A percentile compares a stretch with the other conserved stretches of the same genome.
Evolutionary conservation across 2,797 vertebrate genomes (phyloP).

Genomic region (Catostomus latipinnis): DNA sequence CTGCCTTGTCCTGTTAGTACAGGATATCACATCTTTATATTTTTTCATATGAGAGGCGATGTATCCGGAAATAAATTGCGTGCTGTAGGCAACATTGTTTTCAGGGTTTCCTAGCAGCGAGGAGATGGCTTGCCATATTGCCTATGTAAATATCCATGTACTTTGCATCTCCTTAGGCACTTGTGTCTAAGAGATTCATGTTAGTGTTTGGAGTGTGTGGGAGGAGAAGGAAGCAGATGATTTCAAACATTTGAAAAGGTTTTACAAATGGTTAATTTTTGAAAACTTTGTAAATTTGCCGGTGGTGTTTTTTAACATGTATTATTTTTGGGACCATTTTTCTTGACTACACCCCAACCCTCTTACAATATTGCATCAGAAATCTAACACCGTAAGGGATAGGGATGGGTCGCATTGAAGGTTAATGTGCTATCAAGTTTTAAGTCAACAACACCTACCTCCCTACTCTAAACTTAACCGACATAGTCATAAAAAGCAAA

Average conservation of each 20-base stretch:
- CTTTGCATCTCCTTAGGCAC: conserved; percentile 59
- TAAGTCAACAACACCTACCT: too few species aligned
- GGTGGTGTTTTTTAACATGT: background rate
- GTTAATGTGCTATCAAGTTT: too few species aligned
- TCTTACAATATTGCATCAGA: background rate
- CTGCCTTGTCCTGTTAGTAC: conserved; percentile 60
- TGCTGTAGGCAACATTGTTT: conserved; percentile 15
- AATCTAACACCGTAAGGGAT: background rate
- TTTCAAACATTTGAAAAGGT: conserved; percentile 35
- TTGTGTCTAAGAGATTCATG: conserved; percentile 56
- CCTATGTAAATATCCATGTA: conserved; percentile 63
- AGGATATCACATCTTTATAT: conserved; percentile 69
- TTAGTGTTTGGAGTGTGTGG: conserved; percentile 38
- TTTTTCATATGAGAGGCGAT: conserved; percentile 16
- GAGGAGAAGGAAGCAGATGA: conserved; percentile 7
- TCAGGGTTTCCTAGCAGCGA: background rate
- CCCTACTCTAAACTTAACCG: too few species aligned
- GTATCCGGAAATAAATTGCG: background rate
- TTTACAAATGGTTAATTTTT: conserved; percentile 10
- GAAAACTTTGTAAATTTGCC: background rate
- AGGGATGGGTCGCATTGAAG: background rate
- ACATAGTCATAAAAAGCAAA: too few species aligned
- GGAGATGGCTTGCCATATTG: conserved; percentile 19
- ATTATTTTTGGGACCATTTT: background rate
- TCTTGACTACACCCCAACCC: background rate